Conservation (phyloP, 2,113 vertebrate species). For the Cottus gobio region DNA sequence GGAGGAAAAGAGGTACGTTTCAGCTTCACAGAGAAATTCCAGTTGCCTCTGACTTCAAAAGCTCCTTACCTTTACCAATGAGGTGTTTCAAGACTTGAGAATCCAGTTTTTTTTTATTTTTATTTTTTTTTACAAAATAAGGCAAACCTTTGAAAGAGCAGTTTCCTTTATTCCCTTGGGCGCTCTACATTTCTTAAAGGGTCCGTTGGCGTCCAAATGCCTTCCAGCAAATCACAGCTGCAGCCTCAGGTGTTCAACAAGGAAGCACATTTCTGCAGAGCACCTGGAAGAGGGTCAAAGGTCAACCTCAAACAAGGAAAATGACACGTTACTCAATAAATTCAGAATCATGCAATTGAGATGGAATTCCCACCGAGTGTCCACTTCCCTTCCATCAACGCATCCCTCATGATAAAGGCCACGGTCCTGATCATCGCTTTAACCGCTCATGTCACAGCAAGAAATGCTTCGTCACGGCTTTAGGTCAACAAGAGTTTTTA, state of each 20-base stretch:
- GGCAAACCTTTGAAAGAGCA: neutral
- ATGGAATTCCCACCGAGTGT: neutral
- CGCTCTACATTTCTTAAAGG: neutral
- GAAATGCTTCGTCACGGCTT: slow-evolving; percentile 21
- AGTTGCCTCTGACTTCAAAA: neutral
- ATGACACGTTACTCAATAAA: neutral
- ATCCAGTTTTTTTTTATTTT: neutral
- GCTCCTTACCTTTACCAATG: neutral
- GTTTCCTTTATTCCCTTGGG: neutral
- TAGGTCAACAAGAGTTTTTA: slow-evolving; percentile 57
- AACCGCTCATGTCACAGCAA: neutral
- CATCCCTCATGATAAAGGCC: slow-evolving; percentile 13
- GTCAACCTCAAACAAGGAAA: neutral
- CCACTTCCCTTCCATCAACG: neutral
- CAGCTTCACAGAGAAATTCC: too few species aligned
- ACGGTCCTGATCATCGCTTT: slow-evolving; percentile 4
- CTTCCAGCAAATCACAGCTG: neutral
- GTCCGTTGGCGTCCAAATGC: neutral
- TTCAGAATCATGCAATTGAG: neutral
- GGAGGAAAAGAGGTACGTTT: too few species aligned
- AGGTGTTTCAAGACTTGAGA: neutral
- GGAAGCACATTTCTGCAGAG: slow-evolving; percentile 3
- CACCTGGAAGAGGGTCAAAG: slow-evolving; percentile 29
- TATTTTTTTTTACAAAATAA: too few species aligned
- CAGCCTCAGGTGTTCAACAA: neutral